Evolutionary conservation across 2,888 invertebrate species (phyloP).

Genomic region (Allophyes oxyacanthae): DNA sequence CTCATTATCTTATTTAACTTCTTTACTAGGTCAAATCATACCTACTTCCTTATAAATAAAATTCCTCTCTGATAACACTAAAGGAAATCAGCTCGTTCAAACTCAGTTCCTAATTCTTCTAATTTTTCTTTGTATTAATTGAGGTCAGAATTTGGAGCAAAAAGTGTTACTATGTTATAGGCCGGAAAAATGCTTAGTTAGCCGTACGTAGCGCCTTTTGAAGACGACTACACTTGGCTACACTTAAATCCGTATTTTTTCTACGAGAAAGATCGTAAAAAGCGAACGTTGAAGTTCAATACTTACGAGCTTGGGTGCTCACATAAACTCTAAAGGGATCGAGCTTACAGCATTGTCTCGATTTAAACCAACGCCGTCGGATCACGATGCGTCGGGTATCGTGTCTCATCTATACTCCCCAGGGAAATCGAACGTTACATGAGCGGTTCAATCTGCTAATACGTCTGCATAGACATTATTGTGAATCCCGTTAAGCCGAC

Average conservation of each 20-base stretch:
- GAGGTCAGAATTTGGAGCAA: not conserved
- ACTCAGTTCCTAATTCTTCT: slow-evolving; percentile 10
- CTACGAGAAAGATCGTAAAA: slow-evolving; percentile 48
- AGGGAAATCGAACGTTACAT: slow-evolving; percentile 68
- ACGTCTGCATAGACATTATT: slow-evolving; percentile 39
- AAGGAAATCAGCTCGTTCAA: slow-evolving; percentile 6
- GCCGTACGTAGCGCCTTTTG: not conserved
- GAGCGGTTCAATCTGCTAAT: slow-evolving; percentile 68
- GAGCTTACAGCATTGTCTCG: slow-evolving; percentile 64
- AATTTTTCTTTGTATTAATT: not conserved
- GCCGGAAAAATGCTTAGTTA: slow-evolving; percentile 2
- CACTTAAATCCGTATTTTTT: slow-evolving; percentile 38
- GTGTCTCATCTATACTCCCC: slow-evolving; percentile 62
- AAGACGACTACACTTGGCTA: slow-evolving; percentile 18
- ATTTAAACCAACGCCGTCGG: slow-evolving; percentile 59
- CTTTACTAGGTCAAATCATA: slow-evolving; percentile 21
- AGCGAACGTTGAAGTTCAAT: slow-evolving; percentile 45
- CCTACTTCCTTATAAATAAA: slow-evolving; percentile 23
- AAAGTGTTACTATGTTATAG: not conserved
- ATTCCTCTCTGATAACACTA: slow-evolving; percentile 20
- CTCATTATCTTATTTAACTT: slow-evolving; percentile 28
- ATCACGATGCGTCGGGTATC: slow-evolving; percentile 62
- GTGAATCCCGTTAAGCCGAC: slow-evolving; percentile 16
- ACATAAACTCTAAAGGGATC: slow-evolving; percentile 56
- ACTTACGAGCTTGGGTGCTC: slow-evolving; percentile 34